These are phyloP conservation scores for Tethea ocularis DNA, from an alignment of 2,888 invertebrate genomes.

Conservation along the genomic window DNA sequence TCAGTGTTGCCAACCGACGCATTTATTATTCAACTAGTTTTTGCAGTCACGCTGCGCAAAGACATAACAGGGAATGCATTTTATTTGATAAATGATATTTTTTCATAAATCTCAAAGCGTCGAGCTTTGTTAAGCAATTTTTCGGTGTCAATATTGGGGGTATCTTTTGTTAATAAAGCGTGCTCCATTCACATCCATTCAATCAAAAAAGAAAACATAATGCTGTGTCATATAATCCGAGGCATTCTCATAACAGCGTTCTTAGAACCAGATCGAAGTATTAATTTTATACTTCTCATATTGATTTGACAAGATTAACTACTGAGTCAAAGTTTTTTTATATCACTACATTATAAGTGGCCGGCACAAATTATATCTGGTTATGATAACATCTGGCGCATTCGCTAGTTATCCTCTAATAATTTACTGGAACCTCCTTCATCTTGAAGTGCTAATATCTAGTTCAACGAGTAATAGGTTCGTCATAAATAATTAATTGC, in stretches of 20 bases:
- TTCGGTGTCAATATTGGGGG: slow-evolving; percentile 67
- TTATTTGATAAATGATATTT: slow-evolving; percentile 81
- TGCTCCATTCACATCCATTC: slow-evolving; percentile 59
- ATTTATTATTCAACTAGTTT: slow-evolving; percentile 82
- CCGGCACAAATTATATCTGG: slow-evolving; percentile 35
- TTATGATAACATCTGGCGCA: slow-evolving; percentile 44
- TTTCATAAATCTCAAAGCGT: slow-evolving; percentile 40
- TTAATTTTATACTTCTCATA: slow-evolving; percentile 57
- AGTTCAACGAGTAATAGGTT: slow-evolving; percentile 43
- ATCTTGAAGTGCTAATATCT: slow-evolving; percentile 45
- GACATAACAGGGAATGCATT: slow-evolving; percentile 77
- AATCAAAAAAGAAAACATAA: slow-evolving; percentile 58
- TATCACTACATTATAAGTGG: slow-evolving; percentile 40
- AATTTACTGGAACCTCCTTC: slow-evolving; percentile 43
- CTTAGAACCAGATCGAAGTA: slow-evolving; percentile 55
- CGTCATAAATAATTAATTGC: slow-evolving; percentile 61
- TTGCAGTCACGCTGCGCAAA: slow-evolving; percentile 81
- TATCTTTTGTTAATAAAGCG: slow-evolving; percentile 56
- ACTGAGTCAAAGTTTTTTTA: slow-evolving; percentile 41
- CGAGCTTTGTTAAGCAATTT: slow-evolving; percentile 61
- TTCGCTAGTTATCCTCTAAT: slow-evolving; percentile 46
- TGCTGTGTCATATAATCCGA: slow-evolving; percentile 63
- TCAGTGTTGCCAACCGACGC: slow-evolving; percentile 75
- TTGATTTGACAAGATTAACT: slow-evolving; percentile 60
- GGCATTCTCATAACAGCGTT: slow-evolving; percentile 56